Base-by-base conservation (phyloP, 2,113 vertebrate species). In the Pachycephala philippinensis region DNA sequence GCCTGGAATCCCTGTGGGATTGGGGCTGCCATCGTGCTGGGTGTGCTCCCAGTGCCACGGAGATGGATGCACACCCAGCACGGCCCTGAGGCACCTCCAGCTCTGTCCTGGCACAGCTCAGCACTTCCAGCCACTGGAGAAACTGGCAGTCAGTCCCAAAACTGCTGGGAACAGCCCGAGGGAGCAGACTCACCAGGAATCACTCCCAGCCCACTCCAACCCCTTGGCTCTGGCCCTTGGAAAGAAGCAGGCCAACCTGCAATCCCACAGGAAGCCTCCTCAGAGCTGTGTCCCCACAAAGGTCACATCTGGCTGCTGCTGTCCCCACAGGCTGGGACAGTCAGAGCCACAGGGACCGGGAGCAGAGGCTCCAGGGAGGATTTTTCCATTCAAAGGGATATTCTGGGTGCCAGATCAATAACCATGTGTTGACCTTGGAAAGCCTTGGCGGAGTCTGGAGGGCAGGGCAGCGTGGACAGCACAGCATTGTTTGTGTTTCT, bases 161-260 rank as follows among this genome's bases (percentile, higher is more conserved):
- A 3, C 1, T 0, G 4, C 72, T 5, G 13, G 35, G 53, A 53
- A 17, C 11, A 33, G 76, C 76, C 54, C 0, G 1, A 30, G 54
- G n/a, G 31, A 30, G 0, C 2, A 19, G 49, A 2, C 4, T 10
- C 0, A 0, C 6, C 2, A 24, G 7, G 17, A 10, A 5, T 28
- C 22, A 1, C 12, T 39, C 35, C 15, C 22, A 69, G 88, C 75
- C 31, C 31, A 3, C 9, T 6, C 31, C 42, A 14, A 4, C 3
- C 12, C 24, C 71, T 11, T 7, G 35, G 30, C 63, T 42, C 2
- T 64, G 42, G 40, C 54, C 87, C 28, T 11, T 35, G 2, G 2
- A 1, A 50, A 49, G 59, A 18, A 13, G 11, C 45, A 18, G 30
- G 18, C 30, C 39, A 35, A 49, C 1, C 68, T 3, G 3, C 53